Percentiles rank a stretch among this genome's conserved stretches.
Evolutionary conservation across 1,140 invertebrate genomes (phyloP).

Genomic region (Spodoptera frugiperda): DNA sequence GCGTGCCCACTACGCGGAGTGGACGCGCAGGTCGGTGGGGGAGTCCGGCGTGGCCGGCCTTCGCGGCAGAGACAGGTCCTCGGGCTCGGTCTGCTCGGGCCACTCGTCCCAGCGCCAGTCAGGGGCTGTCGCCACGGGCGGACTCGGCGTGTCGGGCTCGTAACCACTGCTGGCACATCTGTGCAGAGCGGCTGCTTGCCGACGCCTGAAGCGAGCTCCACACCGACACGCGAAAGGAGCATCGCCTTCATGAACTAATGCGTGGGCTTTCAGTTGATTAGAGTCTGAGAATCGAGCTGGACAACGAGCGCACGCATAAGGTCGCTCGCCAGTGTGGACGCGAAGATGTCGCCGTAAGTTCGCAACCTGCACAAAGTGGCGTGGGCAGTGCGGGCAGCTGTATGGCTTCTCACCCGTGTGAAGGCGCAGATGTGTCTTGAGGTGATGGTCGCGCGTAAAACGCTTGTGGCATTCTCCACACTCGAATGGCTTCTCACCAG

Average conservation of each 20-base stretch:
- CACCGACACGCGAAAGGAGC: conserved; percentile 95
- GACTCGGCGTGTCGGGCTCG: conserved; percentile 69
- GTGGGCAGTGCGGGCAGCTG: conserved; percentile 95
- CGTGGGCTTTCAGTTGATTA: conserved; percentile 97
- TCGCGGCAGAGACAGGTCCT: conserved; percentile 89
- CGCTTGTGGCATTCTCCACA: conserved; percentile 97
- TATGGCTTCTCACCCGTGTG: conserved; percentile 98
- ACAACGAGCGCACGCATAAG: conserved; percentile 96
- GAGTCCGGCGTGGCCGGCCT: conserved; percentile 80
- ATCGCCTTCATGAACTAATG: conserved; percentile 95
- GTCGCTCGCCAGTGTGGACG: conserved; percentile 98
- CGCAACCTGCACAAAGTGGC: conserved; percentile 97
- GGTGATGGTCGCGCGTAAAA: conserved; percentile 98
- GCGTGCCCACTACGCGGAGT: conserved; percentile 78
- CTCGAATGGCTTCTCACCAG: conserved; percentile 98
- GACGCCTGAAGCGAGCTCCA: conserved; percentile 91
- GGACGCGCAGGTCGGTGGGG: conserved; percentile 80
- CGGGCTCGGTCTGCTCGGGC: conserved; percentile 95
- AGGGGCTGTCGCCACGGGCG: conserved; percentile 73
- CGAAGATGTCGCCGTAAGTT: conserved; percentile 97
- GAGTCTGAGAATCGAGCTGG: conserved; percentile 96
- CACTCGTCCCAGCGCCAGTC: conserved; percentile 80
- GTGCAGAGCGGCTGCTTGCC: conserved; percentile 94
- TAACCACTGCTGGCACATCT: conserved; percentile 88
- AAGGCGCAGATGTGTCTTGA: conserved; percentile 96